Conservation (phyloP, 2,113 vertebrate genomes). For the Chloropsis cyanopogon region DNA sequence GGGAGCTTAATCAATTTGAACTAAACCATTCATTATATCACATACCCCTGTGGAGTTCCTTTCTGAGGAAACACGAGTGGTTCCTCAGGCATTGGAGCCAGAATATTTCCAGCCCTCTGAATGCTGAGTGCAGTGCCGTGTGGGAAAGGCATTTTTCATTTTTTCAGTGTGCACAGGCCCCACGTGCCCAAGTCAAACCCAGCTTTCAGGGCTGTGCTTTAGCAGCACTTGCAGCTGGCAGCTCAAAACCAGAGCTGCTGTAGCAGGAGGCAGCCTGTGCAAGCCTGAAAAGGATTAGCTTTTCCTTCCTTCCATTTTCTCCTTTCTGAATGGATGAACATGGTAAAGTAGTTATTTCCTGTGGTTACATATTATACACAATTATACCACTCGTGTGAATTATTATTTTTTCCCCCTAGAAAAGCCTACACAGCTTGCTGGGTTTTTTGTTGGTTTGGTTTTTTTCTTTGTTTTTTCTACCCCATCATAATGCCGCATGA, state of each 20-base stretch:
- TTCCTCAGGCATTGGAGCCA: background rate
- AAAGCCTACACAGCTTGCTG: background rate
- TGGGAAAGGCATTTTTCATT: background rate
- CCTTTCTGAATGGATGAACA: constrained; percentile 32
- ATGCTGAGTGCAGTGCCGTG: background rate
- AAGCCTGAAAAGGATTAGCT: constrained; percentile 21
- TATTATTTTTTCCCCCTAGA: background rate
- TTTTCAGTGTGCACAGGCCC: background rate
- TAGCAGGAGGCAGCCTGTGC: background rate
- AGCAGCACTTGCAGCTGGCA: background rate
- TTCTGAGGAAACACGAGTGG: background rate
- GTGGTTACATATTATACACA: constrained; percentile 39
- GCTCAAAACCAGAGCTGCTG: background rate
- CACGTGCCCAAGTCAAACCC: background rate
- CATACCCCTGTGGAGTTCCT: background rate
- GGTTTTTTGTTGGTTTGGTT: background rate
- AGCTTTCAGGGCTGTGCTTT: background rate
- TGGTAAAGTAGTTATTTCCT: constrained; percentile 35
- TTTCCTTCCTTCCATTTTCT: constrained; percentile 37
- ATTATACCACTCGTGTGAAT: constrained; percentile 28
- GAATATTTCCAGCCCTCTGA: background rate
- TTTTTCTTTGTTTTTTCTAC: background rate
- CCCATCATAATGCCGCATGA: background rate
- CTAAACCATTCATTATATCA: background rate
- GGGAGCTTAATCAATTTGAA: background rate